phyloP scores from a whole-genome alignment of 1,140 invertebrate species.

The Mercenaria mercenaria region DNA sequence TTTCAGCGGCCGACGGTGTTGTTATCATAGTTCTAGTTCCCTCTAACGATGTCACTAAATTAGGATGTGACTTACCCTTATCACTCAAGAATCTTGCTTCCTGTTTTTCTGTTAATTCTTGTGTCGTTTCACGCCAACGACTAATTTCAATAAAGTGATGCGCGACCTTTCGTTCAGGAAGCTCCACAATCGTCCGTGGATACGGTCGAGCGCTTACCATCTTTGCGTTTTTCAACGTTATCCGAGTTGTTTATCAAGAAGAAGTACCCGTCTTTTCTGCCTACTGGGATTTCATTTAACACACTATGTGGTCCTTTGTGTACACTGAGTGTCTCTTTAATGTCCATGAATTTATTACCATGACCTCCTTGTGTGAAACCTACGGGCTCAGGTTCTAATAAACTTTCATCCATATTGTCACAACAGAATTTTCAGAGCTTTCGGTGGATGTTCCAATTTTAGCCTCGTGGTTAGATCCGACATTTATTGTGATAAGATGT shows the following conservation, averaged over 20 bases:
- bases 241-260: constrained; percentile 17
- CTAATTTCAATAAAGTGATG: too few species aligned
- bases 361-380: neutral
- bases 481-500: neutral
- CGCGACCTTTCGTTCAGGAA: too few species aligned
- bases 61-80: too few species aligned
- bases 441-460: too few species aligned
- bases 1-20: constrained; percentile 4
- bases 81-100: neutral
- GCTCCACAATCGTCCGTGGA: constrained; percentile 60
- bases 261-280: constrained; percentile 36
- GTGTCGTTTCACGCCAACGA: neutral
- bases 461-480: too few species aligned
- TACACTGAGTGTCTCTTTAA: neutral
- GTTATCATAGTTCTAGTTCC: too few species aligned
- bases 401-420: too few species aligned
- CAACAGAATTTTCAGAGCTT: too few species aligned
- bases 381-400: too few species aligned
- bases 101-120: neutral
- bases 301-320: neutral
- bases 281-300: neutral
- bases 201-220: constrained; percentile 11
- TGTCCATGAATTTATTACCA: constrained; percentile 16
- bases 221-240: constrained; percentile 54
- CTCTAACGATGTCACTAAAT: too few species aligned